Evolutionary conservation across 2,888 invertebrate species (phyloP), one percentile per base, ranked within the genome.

Genomic region (Subacronicta megacephala): DNA sequence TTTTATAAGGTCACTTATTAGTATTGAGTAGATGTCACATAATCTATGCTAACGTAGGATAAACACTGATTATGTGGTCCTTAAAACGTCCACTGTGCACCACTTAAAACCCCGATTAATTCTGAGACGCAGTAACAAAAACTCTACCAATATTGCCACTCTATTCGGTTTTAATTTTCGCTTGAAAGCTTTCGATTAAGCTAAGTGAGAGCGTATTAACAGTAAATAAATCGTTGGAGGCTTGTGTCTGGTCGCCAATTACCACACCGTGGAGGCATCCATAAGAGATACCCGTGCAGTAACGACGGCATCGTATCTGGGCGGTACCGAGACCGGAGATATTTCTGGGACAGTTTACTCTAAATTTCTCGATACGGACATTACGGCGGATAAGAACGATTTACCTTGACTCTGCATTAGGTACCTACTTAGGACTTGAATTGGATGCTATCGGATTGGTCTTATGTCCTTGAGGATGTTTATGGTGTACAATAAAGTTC

Each of bases 171-270:
- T 31, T n/a, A n/a, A 31, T 31, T n/a, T 31, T 7, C n/a, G 31
- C 31, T 15, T 41, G 13, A 41, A 41, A 23, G 40, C 40, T 41
- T 41, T 41, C 40, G 40, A 31, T 29, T 45, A 65, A 36, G 16
- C n/a, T 44, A 45, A 42, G 41, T 37, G 33, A 13, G 13, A 18
- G 31, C 41, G 37, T 26, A 38, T 63, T 45, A 38, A 46, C 36
- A 38, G 47, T 20, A 4, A 43, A 35, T 40, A 47, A 40, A 60
- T 59, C 16, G 67, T 35, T 20, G 41, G 10, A 26, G 16, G 36
- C 23, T 41, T 13, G 23, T 12, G 41, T 26, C 41, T 29, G 12
- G 16, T 26, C n/a, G 15, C 5, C 9, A 5, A 41, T 42, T 42
- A 42, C 12, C 41, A 26, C 12, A 29, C 15, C 23, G 16, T 7